phyloP scores from a whole-genome alignment of 2,113 vertebrate species.

The Scolopax mira region DNA sequence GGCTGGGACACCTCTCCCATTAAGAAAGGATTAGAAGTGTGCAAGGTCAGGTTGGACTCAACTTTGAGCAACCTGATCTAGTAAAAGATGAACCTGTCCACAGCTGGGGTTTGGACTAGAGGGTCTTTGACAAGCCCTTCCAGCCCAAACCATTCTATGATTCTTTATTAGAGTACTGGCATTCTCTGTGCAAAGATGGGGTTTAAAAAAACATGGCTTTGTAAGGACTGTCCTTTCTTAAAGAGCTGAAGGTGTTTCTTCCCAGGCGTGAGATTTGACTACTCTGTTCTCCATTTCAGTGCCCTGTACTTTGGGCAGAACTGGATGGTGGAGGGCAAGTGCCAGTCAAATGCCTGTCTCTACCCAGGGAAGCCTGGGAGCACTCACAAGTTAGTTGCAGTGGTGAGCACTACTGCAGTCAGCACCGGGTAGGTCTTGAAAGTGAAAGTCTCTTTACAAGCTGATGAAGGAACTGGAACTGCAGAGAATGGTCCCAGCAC shows the following conservation, averaged over 20 bases:
- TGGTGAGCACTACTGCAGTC: background rate
- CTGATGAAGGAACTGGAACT: background rate
- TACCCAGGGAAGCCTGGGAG: background rate
- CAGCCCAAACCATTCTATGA: background rate
- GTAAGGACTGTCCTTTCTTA: background rate
- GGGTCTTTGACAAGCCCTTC: background rate
- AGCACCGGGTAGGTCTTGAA: background rate
- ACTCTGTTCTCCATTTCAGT: background rate
- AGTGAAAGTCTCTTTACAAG: background rate
- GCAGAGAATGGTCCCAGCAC: background rate
- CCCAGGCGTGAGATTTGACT: background rate
- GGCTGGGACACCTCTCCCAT: background rate
- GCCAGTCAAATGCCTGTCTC: background rate
- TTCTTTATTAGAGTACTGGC: background rate
- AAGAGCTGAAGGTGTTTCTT: background rate
- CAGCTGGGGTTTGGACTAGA: background rate
- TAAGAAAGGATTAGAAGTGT: background rate
- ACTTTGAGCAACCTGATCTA: background rate
- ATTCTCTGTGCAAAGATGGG: background rate
- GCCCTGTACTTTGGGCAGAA: background rate
- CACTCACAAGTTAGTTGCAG: background rate
- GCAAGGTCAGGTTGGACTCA: background rate
- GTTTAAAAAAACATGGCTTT: background rate
- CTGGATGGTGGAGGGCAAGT: background rate
- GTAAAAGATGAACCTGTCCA: background rate